Base-by-base conservation (phyloP, 2,888 invertebrate genomes). In the Orchestes rusci region DNA sequence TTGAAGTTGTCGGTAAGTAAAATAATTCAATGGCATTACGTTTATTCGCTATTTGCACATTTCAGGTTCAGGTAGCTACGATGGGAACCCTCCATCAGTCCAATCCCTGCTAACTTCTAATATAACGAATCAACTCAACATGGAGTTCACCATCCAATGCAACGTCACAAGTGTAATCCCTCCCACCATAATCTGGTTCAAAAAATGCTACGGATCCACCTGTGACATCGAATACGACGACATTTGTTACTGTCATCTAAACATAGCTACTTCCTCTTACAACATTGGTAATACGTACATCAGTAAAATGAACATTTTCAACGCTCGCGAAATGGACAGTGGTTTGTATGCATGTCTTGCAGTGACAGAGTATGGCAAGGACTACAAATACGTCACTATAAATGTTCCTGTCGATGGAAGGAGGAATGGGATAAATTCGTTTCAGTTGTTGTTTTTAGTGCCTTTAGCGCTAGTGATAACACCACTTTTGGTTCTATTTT, bases 281-380 rank as follows among this genome's bases (percentile, higher is more conserved):
- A 56, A 57, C 23, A 51, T 59, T 3, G 58, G 59, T 13, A 56
- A 57, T 43, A 60, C 60, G 10, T 65, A 66, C 50, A 52, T 66
- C 18, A 65, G 64, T 42, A 67, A 67, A 57, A 54, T 65, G 29
- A 60, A 59, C 42, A 62, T 67, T 47, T 59, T 60, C 40, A 63
- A 63, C 42, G 61, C 61, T 3, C 56, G 57, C 16, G 54, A 57
- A 38, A 49, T 58, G 3, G 64, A 66, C 49, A 62, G 61, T 43
- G 67, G 67, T 2, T 55, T 60, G 5, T 67, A 67, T 38, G 61
- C 62, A 1, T 67, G 67, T 54, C 53, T 65, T 28, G 66, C 64
- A 8, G 55, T 67, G 20, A 64, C 63, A 3, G 58, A 56, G 39
- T 57, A 58, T 40, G 65, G 66, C 5, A 59, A 57, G 39, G 62